These are phyloP conservation scores for Syngnathus acus DNA, from an alignment of 2,797 vertebrate genomes.

Conservation along the genomic window DNA sequence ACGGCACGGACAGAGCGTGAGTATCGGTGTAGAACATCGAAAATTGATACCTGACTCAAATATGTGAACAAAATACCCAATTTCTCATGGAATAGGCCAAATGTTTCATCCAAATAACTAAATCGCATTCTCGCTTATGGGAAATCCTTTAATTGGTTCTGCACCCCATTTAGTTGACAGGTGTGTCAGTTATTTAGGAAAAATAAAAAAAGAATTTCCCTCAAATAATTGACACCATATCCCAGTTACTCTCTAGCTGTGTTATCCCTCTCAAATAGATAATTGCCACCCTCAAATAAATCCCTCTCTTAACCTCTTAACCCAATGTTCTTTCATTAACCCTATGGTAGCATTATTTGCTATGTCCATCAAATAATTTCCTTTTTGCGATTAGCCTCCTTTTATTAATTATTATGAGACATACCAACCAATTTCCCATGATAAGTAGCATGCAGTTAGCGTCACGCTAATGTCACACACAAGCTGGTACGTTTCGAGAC, in stretches of 20 bases:
- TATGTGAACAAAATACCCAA: not conserved
- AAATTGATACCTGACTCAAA: not conserved
- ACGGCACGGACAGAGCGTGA: slow-evolving; percentile 95
- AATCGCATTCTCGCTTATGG: too few relatives aligned
- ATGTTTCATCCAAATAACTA: not conserved
- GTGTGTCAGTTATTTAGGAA: not conserved
- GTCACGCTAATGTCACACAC: slow-evolving; percentile 1
- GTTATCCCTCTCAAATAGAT: too few relatives aligned
- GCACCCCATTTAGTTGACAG: not conserved
- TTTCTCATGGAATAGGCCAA: not conserved
- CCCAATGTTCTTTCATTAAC: too few relatives aligned
- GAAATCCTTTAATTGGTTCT: not conserved
- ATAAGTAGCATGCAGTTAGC: not conserved
- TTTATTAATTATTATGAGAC: too few relatives aligned
- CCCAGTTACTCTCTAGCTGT: too few relatives aligned
- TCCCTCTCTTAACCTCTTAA: too few relatives aligned
- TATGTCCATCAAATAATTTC: too few relatives aligned
- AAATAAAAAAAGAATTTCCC: not conserved
- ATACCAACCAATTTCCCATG: not conserved
- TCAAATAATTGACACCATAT: not conserved
- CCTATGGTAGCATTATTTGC: too few relatives aligned
- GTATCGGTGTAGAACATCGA: slow-evolving; percentile 40
- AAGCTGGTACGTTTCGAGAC: slow-evolving; percentile 32
- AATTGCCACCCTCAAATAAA: too few relatives aligned
- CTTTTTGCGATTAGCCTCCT: too few relatives aligned